A percentile compares a stretch with the other conserved stretches of the same genome.
Evolutionary conservation across 2,888 invertebrate species (phyloP).

Genomic region (Seladonia tumulorum): DNA sequence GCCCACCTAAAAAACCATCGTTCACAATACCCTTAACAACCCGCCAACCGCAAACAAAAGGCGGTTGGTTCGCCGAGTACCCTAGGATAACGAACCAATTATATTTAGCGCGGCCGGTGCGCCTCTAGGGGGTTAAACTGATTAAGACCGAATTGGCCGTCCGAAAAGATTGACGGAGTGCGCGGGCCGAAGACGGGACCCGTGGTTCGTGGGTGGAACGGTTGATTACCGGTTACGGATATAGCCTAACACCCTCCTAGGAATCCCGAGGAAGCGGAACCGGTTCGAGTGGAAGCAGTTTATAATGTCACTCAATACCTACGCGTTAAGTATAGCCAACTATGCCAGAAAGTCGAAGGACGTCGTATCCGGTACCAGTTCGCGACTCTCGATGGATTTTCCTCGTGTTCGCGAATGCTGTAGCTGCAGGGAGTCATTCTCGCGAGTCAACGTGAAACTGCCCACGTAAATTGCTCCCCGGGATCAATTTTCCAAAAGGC

Average conservation of each 20-base stretch:
- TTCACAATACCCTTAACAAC: background rate
- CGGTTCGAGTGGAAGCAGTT: constrained; percentile 63
- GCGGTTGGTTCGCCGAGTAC: too few relatives aligned
- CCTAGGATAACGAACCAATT: background rate
- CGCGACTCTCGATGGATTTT: constrained; percentile 55
- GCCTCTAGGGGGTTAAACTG: background rate
- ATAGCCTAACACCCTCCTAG: background rate
- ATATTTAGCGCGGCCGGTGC: background rate
- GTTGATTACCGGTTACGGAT: constrained; percentile 24
- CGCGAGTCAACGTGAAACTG: constrained; percentile 42
- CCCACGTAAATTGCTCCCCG: constrained; percentile 46
- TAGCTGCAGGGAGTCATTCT: constrained; percentile 8
- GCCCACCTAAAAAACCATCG: background rate
- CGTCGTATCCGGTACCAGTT: constrained; percentile 20
- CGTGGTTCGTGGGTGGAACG: constrained; percentile 15
- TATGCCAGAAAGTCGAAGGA: constrained; percentile 33
- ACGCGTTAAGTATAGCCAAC: constrained; percentile 45
- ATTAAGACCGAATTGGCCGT: constrained; percentile 9
- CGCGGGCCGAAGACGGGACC: background rate
- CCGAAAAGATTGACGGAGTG: constrained; percentile 26
- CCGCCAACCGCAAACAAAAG: background rate
- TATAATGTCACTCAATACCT: constrained; percentile 73
- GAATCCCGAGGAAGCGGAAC: constrained; percentile 26
- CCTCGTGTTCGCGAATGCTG: constrained; percentile 1
- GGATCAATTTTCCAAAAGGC: background rate